Percentiles rank a stretch among this genome's conserved stretches.
These are phyloP conservation scores for Aurelia aurita complex sp. Pacific DNA, from an alignment of 30 jellyfish, hydroid and myxozoan species.

Conservation along the genomic window DNA sequence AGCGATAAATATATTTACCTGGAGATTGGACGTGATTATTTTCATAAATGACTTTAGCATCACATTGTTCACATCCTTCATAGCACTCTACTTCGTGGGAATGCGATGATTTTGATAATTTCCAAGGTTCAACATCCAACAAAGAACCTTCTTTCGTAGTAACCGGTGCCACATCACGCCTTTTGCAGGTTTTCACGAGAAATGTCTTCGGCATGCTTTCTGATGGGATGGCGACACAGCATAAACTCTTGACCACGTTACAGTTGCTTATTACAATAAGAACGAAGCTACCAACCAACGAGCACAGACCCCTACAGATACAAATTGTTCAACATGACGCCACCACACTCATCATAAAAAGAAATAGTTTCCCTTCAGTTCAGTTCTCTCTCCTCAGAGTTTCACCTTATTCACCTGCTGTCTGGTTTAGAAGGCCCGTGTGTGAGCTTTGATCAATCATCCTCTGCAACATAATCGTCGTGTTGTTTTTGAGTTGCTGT, in stretches of 20 bases:
- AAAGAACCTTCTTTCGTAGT: background rate
- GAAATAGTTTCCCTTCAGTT: too few relatives aligned
- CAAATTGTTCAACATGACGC: background rate
- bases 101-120: background rate
- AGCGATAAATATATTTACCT: too few relatives aligned
- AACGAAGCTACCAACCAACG: too few relatives aligned
- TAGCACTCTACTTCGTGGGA: constrained; percentile 1
- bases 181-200: constrained; percentile 52
- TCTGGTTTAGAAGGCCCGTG: background rate
- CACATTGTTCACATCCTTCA: constrained; percentile 3
- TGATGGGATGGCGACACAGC: background rate
- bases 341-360: too few relatives aligned
- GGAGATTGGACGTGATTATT: too few relatives aligned
- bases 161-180: constrained; percentile 24
- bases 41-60: background rate
- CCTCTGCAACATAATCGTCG: constrained; percentile 1
- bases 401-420: constrained; percentile 7
- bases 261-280: too few relatives aligned
- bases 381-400: too few relatives aligned
- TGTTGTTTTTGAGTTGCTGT: constrained; percentile 42
- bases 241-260: too few relatives aligned
- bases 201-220: constrained; percentile 55
- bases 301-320: background rate
- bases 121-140: background rate
- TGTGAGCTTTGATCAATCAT: constrained; percentile 5